These are phyloP conservation scores for Myrmecobius fasciatus DNA, from an alignment of 2,113 vertebrate genomes.

Conservation along the genomic window DNA sequence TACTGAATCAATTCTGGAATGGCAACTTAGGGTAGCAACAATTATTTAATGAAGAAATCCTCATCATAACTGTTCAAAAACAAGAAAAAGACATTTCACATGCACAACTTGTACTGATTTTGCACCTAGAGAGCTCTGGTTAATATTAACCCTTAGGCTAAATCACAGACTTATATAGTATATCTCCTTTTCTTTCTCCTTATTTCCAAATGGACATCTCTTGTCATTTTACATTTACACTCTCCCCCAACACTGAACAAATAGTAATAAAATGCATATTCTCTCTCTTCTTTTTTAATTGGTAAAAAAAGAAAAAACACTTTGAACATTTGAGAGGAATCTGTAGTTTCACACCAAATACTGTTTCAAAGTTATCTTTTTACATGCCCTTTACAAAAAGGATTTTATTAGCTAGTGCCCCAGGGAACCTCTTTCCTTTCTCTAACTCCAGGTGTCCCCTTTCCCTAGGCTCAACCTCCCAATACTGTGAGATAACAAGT, in stretches of 20 bases:
- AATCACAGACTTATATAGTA: not conserved
- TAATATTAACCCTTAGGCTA: not conserved
- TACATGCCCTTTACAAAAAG: constrained; percentile 16
- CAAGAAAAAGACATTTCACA: not conserved
- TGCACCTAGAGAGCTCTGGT: not conserved
- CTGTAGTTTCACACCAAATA: not conserved
- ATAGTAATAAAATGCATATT: not conserved
- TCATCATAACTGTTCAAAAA: not conserved
- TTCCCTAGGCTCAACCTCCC: not conserved
- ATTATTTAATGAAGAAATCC: constrained; percentile 17
- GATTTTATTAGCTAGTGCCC: not conserved
- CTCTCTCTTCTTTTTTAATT: not conserved
- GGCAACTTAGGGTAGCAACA: constrained; percentile 24
- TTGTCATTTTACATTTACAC: not conserved
- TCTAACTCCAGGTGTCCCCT: constrained; percentile 11
- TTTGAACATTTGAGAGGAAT: not conserved
- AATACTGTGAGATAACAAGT: not conserved
- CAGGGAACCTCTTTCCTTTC: not conserved
- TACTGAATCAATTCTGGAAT: constrained; percentile 17
- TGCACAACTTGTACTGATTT: not conserved
- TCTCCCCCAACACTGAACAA: not conserved
- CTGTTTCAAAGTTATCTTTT: constrained; percentile 56
- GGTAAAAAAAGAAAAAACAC: not conserved
- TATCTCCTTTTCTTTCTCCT: not conserved
- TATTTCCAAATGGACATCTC: not conserved